Percentiles rank a stretch among this genome's conserved stretches.
Conservation (phyloP, 2,797 vertebrate genomes). For the Peromyscus eremicus region DNA sequence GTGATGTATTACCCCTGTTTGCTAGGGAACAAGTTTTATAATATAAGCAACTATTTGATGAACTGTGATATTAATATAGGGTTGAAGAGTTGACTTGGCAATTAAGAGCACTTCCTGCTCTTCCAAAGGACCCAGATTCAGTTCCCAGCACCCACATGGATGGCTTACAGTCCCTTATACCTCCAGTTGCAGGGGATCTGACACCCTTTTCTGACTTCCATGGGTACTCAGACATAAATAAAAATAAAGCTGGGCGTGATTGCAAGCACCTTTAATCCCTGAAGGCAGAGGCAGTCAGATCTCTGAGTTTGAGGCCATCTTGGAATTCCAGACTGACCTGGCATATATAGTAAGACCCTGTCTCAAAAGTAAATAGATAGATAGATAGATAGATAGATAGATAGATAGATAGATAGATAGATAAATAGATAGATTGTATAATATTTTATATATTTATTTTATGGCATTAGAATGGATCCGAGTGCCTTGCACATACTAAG, state of each 20-base stretch:
- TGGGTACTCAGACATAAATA: not conserved
- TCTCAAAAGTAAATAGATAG: too few species aligned
- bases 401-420: too few species aligned
- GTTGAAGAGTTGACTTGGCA: not conserved
- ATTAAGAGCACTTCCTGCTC: not conserved
- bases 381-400: too few species aligned
- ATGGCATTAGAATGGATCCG: not conserved
- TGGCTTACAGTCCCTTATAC: not conserved
- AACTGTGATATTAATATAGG: not conserved
- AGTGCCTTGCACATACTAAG: not conserved
- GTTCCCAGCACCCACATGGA: not conserved
- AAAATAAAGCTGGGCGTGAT: not conserved
- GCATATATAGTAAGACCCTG: not conserved
- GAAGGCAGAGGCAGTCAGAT: not conserved
- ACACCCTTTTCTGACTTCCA: not conserved
- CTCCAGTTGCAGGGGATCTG: not conserved
- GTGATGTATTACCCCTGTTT: conserved; percentile 26
- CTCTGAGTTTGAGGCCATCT: not conserved
- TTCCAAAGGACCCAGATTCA: not conserved
- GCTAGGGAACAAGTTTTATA: conserved; percentile 5
- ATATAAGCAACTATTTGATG: not conserved
- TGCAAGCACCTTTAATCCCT: not conserved
- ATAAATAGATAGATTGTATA: too few species aligned
- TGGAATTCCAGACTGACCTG: not conserved
- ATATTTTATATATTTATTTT: not conserved